phyloP scores from a whole-genome alignment of 2,888 invertebrate genomes.

The Cheilosia pagana region DNA sequence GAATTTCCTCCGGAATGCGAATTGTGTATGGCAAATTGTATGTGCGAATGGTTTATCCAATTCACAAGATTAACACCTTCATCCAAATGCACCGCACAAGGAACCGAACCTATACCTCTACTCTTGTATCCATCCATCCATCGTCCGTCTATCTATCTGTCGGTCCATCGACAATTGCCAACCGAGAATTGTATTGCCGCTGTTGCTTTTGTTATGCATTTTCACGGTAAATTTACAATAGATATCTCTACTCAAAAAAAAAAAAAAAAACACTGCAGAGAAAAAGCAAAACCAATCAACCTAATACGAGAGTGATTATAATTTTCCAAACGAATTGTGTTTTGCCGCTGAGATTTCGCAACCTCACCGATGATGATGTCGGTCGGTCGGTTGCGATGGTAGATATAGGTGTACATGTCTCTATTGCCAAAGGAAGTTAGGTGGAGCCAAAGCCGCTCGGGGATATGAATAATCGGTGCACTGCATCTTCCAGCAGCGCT shows the following conservation, averaged over 20 bases:
- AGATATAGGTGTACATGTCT: conserved; percentile 26
- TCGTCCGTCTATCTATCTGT: conserved; percentile 41
- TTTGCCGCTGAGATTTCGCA: conserved; percentile 62
- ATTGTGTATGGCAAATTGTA: conserved; percentile 70
- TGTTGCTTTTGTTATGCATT: conserved; percentile 71
- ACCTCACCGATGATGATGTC: conserved; percentile 28
- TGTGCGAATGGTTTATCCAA: conserved; percentile 66
- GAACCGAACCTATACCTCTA: conserved; percentile 20
- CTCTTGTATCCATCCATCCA: conserved; percentile 26
- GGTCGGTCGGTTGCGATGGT: conserved; percentile 3
- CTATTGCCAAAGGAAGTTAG: conserved; percentile 60
- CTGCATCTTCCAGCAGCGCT: conserved; percentile 67
- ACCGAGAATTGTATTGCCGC: conserved; percentile 45
- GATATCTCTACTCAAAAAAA: conserved; percentile 10
- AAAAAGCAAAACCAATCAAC: conserved; percentile 74
- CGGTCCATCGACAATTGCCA: conserved; percentile 44
- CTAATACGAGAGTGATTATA: conserved; percentile 75
- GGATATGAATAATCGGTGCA: conserved; percentile 71
- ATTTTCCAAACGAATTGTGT: conserved; percentile 72
- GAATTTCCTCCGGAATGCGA: conserved; percentile 71
- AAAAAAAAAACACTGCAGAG: conserved; percentile 15
- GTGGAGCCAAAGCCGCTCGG: conserved; percentile 66
- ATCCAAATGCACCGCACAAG: conserved; percentile 46
- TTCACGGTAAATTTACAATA: conserved; percentile 68
- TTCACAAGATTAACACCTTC: conserved; percentile 72